Evolutionary conservation across 2,888 invertebrate genomes (phyloP), one percentile per base, ranked within the genome.

Genomic region (Hyles lineata): DNA sequence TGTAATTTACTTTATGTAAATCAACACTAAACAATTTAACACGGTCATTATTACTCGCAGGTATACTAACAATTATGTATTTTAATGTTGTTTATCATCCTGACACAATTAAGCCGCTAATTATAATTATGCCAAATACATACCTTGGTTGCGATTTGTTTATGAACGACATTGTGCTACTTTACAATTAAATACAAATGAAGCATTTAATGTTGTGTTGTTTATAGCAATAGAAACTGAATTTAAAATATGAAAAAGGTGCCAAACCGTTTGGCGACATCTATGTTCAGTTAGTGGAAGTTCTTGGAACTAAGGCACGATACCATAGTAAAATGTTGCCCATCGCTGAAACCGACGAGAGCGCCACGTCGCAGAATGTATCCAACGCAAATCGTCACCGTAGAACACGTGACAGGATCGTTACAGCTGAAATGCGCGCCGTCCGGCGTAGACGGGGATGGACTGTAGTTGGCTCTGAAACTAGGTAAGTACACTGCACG

Each of bases 401-500:
- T 15, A 87, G 90, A 77, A 90, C 90, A 17, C 90, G 94, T 58
- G 93, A 93, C 77, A 90, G 94, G 29, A 85, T 92, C 73, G 91
- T 93, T 74, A 88, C 94, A 74, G 93, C 94, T 83, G 94, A 94
- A 89, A 88, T 89, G 82, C 89, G 94, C 73, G 92, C 94, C 52
- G 88, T 94, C 29, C 90, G 97, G 71, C 95, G 97, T 73, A 92
- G 96, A 69, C 94, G 97, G 70, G 97, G 97, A 62, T 97, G 97
- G 97, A 97, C 97, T 6, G 97, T 97, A 70, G 96, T 97, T 74
- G 97, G 97, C 79, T 96, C 96, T 79, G 97, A 97, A 95, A 94
- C 97, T 83, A 96, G 97, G 97, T 97, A 90, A 95, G 92, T 88
- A 70, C 70, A 11, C 43, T 9, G 50, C 21, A 3, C 23, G n/a